phyloP scores from a whole-genome alignment of 2,113 vertebrate genomes.

The Hemichromis elongatus region DNA sequence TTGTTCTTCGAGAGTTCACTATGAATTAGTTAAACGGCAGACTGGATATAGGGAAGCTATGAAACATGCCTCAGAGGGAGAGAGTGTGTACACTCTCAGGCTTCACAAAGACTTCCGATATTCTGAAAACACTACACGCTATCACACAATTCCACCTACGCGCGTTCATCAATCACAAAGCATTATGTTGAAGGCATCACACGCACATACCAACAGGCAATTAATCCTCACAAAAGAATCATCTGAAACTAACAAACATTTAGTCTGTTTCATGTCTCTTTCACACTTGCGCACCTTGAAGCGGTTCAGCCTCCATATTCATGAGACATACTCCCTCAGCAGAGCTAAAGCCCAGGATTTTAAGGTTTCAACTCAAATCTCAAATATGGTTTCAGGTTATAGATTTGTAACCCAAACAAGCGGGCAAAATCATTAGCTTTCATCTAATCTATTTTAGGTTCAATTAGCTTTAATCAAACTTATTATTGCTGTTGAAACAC shows the following conservation, averaged over 20 bases:
- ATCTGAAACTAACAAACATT: slow-evolving; percentile 46
- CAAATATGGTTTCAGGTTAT: slow-evolving; percentile 61
- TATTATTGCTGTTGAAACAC: slow-evolving; percentile 3
- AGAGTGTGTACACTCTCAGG: slow-evolving; percentile 60
- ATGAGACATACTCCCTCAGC: slow-evolving; percentile 63
- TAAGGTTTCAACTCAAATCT: slow-evolving; percentile 42
- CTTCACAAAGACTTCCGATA: slow-evolving; percentile 63
- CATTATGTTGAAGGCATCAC: slow-evolving; percentile 40
- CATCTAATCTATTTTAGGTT: slow-evolving; percentile 1
- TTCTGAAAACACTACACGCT: slow-evolving; percentile 42
- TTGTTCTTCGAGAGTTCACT: slow-evolving; percentile 68
- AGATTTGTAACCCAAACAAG: slow-evolving; percentile 2
- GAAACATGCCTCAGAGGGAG: slow-evolving; percentile 66
- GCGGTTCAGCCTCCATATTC: slow-evolving; percentile 70
- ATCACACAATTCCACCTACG: slow-evolving; percentile 67
- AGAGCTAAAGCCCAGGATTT: slow-evolving; percentile 41
- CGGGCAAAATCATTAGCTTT: background rate
- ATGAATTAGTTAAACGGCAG: slow-evolving; percentile 71
- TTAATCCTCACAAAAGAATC: slow-evolving; percentile 60
- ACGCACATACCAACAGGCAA: slow-evolving; percentile 55
- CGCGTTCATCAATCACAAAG: slow-evolving; percentile 60
- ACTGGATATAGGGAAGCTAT: slow-evolving; percentile 64
- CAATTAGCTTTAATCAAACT: slow-evolving; percentile 28
- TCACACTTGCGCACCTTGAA: slow-evolving; percentile 65
- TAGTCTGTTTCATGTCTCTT: slow-evolving; percentile 41